Evolutionary conservation across 2,797 vertebrate genomes (phyloP).

Genomic region (Vireo griseus): DNA sequence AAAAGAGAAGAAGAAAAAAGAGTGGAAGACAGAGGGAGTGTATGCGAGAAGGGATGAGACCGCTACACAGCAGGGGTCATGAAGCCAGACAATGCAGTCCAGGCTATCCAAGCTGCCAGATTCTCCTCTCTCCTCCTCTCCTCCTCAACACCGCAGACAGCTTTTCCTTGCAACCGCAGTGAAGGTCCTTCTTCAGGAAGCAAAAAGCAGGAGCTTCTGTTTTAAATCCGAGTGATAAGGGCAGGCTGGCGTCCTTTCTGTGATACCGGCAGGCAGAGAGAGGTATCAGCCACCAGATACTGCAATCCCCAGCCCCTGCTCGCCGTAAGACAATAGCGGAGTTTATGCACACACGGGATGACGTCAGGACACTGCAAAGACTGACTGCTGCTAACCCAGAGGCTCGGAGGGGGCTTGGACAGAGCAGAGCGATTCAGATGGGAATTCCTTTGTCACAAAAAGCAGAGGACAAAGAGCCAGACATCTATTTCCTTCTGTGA

Average conservation of each 20-base stretch:
- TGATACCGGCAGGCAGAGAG: slow-evolving; percentile 65
- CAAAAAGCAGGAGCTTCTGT: slow-evolving; percentile 49
- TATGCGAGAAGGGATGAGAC: slow-evolving; percentile 83
- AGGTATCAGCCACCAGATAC: slow-evolving; percentile 76
- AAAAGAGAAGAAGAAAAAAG: slow-evolving; percentile 65
- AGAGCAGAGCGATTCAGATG: slow-evolving; percentile 68
- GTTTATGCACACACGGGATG: slow-evolving; percentile 84
- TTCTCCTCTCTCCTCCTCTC: slow-evolving; percentile 65
- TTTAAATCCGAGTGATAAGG: slow-evolving; percentile 74
- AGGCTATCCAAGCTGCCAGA: slow-evolving; percentile 81
- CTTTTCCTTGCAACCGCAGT: slow-evolving; percentile 61
- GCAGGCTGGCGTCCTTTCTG: slow-evolving; percentile 58
- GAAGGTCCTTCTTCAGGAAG: slow-evolving; percentile 53
- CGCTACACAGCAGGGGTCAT: slow-evolving; percentile 93
- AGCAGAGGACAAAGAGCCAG: slow-evolving; percentile 65
- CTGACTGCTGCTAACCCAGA: slow-evolving; percentile 76
- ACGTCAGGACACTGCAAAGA: slow-evolving; percentile 86
- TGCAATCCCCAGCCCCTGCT: slow-evolving; percentile 78
- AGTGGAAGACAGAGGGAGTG: slow-evolving; percentile 46
- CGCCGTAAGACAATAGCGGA: slow-evolving; percentile 87
- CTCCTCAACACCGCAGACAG: slow-evolving; percentile 51
- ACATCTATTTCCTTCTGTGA: neutral
- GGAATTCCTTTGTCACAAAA: slow-evolving; percentile 79
- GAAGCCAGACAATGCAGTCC: slow-evolving; percentile 92
- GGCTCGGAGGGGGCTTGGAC: slow-evolving; percentile 71